phyloP scores from a whole-genome alignment of 2,888 invertebrate genomes.

The Strigamia maritima region DNA sequence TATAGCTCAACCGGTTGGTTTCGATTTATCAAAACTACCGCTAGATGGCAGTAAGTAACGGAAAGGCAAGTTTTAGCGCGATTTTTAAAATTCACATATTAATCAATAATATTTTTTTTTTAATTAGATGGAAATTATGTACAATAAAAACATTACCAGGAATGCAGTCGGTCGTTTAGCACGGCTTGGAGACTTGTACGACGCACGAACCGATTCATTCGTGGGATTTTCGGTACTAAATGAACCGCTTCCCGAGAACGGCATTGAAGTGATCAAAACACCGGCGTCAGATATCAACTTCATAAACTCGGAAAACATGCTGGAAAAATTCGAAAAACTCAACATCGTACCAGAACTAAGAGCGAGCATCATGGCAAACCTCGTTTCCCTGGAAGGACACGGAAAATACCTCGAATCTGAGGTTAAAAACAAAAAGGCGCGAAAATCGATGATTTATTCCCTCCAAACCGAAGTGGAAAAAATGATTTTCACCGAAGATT shows the following conservation, averaged over 20 bases:
- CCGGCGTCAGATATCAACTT: background rate
- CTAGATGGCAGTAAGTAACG: too few relatives aligned
- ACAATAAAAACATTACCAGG: background rate
- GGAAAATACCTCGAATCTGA: background rate
- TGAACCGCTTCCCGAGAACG: background rate
- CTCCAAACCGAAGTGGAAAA: background rate
- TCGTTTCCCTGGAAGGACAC: background rate
- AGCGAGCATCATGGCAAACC: background rate
- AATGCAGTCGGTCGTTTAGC: background rate
- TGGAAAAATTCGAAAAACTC: conserved; percentile 9
- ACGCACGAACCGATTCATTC: background rate
- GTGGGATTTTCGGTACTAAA: background rate
- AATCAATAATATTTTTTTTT: too few relatives aligned
- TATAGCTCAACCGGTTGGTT: too few relatives aligned
- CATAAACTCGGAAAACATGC: background rate
- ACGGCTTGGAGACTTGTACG: background rate
- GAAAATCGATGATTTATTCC: background rate
- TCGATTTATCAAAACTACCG: too few relatives aligned
- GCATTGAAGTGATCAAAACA: background rate
- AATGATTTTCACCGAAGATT: background rate
- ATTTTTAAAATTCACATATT: too few relatives aligned
- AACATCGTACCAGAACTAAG: background rate
- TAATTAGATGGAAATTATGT: background rate
- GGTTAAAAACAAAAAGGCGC: background rate
- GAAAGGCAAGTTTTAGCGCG: too few relatives aligned